phyloP scores from a whole-genome alignment of 2,113 vertebrate species.

The Xyliphius kryptos region DNA sequence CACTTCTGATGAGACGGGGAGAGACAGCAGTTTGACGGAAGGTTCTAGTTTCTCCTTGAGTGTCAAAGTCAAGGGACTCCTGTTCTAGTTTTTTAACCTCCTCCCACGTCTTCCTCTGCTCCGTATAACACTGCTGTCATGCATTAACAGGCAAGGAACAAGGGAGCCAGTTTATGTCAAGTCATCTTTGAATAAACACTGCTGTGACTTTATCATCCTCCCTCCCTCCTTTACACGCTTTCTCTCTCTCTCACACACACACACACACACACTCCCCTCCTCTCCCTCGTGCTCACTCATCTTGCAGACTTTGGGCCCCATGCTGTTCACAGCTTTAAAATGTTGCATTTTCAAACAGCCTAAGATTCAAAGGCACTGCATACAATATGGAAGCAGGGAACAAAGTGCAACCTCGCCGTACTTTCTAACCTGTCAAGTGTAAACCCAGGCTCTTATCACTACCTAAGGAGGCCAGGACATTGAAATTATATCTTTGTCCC shows the following conservation, averaged over 20 bases:
- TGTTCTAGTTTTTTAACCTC: slow-evolving; percentile 18
- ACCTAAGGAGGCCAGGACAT: slow-evolving; percentile 40
- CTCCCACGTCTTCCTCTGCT: slow-evolving; percentile 29
- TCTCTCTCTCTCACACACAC: background rate
- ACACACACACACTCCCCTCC: slow-evolving; percentile 13
- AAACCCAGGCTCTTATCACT: slow-evolving; percentile 51
- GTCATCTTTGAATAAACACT: slow-evolving; percentile 60
- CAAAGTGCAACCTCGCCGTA: slow-evolving; percentile 57
- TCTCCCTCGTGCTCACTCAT: slow-evolving; percentile 31
- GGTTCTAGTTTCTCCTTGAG: slow-evolving; percentile 36
- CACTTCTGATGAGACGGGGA: slow-evolving; percentile 26
- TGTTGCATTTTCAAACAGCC: slow-evolving; percentile 54
- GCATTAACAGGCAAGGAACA: slow-evolving; percentile 51
- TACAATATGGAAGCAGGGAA: slow-evolving; percentile 51
- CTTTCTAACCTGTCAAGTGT: slow-evolving; percentile 53
- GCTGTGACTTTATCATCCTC: slow-evolving; percentile 46
- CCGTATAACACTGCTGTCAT: slow-evolving; percentile 55
- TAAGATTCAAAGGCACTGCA: slow-evolving; percentile 51
- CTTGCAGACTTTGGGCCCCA: slow-evolving; percentile 49
- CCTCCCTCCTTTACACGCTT: too few species aligned
- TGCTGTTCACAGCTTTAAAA: slow-evolving; percentile 59
- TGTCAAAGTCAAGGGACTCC: slow-evolving; percentile 39
- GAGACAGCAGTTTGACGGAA: slow-evolving; percentile 28
- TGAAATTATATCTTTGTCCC: slow-evolving; percentile 43
- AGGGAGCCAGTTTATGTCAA: slow-evolving; percentile 59